A percentile compares a stretch with the other conserved stretches of the same genome.
These are phyloP conservation scores for Drosophila rhopaloa DNA, from an alignment of 1,140 invertebrate genomes.

Conservation along the genomic window DNA sequence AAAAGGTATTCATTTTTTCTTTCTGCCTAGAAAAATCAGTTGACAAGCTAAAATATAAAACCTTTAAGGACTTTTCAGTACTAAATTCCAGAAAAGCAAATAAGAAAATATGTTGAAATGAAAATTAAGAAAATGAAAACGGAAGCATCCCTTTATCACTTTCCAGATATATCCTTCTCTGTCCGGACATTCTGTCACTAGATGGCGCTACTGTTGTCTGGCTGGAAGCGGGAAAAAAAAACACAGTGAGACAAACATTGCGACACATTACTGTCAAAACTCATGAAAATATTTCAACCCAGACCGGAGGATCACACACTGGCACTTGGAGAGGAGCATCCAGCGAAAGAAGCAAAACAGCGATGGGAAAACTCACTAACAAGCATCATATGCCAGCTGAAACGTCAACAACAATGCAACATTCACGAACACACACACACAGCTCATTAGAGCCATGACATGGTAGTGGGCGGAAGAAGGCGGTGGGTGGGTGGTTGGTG, in stretches of 20 bases:
- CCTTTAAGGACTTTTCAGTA: too few species aligned
- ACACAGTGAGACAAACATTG: slow-evolving; percentile 77
- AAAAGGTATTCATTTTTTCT: too few species aligned
- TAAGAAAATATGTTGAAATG: not conserved
- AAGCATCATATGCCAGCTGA: slow-evolving; percentile 81
- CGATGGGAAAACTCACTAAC: slow-evolving; percentile 70
- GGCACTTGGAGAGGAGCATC: slow-evolving; percentile 37
- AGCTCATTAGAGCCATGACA: slow-evolving; percentile 75
- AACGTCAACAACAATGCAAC: slow-evolving; percentile 79
- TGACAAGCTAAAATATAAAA: too few species aligned
- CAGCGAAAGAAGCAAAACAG: slow-evolving; percentile 31
- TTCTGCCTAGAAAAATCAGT: too few species aligned
- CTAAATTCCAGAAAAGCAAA: too few species aligned
- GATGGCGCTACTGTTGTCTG: slow-evolving; percentile 15
- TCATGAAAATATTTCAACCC: slow-evolving; percentile 81
- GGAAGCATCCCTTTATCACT: not conserved
- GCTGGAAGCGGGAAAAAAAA: slow-evolving; percentile 28
- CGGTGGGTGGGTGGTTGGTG: not conserved
- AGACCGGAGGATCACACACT: slow-evolving; percentile 39
- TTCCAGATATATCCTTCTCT: not conserved
- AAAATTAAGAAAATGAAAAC: not conserved
- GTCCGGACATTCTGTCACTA: slow-evolving; percentile 15
- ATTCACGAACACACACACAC: slow-evolving; percentile 37
- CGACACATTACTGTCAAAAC: slow-evolving; percentile 83
- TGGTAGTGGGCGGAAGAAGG: not conserved